Conservation (phyloP, 2,888 invertebrate genomes). For the Entomobrya multifasciata region DNA sequence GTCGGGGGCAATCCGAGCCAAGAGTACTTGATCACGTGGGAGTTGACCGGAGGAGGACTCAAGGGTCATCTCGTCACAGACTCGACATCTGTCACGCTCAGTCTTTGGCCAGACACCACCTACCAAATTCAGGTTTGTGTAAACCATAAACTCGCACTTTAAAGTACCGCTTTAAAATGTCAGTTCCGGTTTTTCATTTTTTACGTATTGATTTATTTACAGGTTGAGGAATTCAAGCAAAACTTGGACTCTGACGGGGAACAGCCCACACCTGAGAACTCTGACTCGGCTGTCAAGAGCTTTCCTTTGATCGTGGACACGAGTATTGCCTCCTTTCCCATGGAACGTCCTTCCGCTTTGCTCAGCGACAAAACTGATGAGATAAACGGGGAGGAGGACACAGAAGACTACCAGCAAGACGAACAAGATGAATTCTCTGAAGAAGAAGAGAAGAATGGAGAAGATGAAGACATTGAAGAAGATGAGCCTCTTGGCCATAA, state of each 20-base stretch:
- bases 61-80: constrained; percentile 91
- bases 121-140: too few species aligned
- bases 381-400: not conserved
- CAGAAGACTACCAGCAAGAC: not conserved
- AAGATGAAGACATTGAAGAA: not conserved
- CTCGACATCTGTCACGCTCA: constrained; percentile 89
- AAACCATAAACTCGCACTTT: too few species aligned
- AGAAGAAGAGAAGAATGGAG: too few species aligned
- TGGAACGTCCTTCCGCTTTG: constrained; percentile 65
- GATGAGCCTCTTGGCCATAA: constrained; percentile 17
- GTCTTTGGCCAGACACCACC: constrained; percentile 90
- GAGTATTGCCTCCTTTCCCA: constrained; percentile 75
- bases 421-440: not conserved
- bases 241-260: constrained; percentile 66
- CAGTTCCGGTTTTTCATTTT: too few species aligned
- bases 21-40: constrained; percentile 90
- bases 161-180: too few species aligned
- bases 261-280: constrained; percentile 45
- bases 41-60: constrained; percentile 90
- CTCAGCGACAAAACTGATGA: not conserved
- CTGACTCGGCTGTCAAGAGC: constrained; percentile 43
- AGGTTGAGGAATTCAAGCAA: constrained; percentile 82
- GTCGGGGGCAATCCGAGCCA: constrained; percentile 61
- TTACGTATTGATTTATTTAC: too few species aligned
- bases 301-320: constrained; percentile 76